Base-by-base conservation (phyloP, 1,140 invertebrate species). In the Anastrepha obliqua region DNA sequence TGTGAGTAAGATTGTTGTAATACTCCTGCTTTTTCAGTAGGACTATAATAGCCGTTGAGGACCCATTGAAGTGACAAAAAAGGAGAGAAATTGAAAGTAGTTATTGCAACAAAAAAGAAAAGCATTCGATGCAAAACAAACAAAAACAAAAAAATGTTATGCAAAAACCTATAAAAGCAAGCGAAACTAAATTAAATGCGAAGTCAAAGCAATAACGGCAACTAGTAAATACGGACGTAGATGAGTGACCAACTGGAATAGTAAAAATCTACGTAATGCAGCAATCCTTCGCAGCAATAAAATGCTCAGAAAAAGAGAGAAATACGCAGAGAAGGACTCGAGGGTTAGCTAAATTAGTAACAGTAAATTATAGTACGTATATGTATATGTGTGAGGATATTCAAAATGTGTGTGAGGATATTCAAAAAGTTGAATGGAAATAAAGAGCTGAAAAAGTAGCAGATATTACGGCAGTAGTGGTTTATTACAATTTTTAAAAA, bases 161-260 rank as follows among this genome's bases (percentile, higher is more conserved):
- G n/a, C 74, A 81, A 81, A 55, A 81, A 29, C 2, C 17, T 29
- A 81, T 81, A 81, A 81, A 58, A 55, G 9, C n/a, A 3, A 29
- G n/a, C 17, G 47, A 55, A 55, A 55, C 74, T 81, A 81, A 81
- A 81, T 81, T 81, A 81, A 81, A 44, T 29, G 74, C 74, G 55
- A 81, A 81, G 44, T 51, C 47, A 81, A 47, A 55, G 74, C 47
- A 81, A 58, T 81, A 81, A 81, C 2, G 17, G 74, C 74, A 51
- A 81, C 74, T 81, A 29, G 74, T 81, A 42, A 17, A 74, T 67
- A 64, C 29, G 29, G 29, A 74, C 17, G 47, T 74, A 74, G 70
- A 17, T 81, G 47, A 81, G 11, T 81, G 47, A 81, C 74, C 74
- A 81, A 81, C 44, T 81, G n/a, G 42, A 51, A 51, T 29, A 17